phyloP scores from a whole-genome alignment of 2,888 invertebrate species.

The Spodoptera exigua region DNA sequence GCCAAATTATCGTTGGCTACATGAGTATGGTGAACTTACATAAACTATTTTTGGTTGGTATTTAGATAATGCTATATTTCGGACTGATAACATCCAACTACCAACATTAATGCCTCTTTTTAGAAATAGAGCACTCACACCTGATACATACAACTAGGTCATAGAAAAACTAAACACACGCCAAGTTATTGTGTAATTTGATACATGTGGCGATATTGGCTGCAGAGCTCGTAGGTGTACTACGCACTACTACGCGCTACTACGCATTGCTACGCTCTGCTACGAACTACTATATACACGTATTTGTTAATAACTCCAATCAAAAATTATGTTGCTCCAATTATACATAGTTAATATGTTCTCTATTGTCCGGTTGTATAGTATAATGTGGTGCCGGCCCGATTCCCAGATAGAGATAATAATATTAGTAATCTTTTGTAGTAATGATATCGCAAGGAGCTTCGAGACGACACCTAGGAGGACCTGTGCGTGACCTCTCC shows the following conservation, averaged over 20 bases:
- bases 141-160: neutral
- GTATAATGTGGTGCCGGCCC: no score
- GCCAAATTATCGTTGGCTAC: slow-evolving; percentile 25
- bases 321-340: no score
- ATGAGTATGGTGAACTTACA: slow-evolving; percentile 12
- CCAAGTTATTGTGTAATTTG: neutral
- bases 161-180: neutral
- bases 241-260: slow-evolving; percentile 38
- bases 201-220: slow-evolving; percentile 22
- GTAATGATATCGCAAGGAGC: no score
- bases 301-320: no score
- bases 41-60: slow-evolving; percentile 11
- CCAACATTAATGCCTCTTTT: neutral
- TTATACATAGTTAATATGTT: no score
- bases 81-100: neutral
- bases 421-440: no score
- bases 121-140: neutral
- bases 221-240: slow-evolving; percentile 40
- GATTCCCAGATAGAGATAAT: no score
- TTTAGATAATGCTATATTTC: slow-evolving; percentile 12
- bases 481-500: no score
- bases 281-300: neutral
- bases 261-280: slow-evolving; percentile 21
- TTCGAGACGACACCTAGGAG: no score
- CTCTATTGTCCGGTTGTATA: no score